Percentiles rank a stretch among this genome's conserved stretches.
Conservation (phyloP, 2,888 invertebrate species). For the Aphelenchoides bicaudatus region DNA sequence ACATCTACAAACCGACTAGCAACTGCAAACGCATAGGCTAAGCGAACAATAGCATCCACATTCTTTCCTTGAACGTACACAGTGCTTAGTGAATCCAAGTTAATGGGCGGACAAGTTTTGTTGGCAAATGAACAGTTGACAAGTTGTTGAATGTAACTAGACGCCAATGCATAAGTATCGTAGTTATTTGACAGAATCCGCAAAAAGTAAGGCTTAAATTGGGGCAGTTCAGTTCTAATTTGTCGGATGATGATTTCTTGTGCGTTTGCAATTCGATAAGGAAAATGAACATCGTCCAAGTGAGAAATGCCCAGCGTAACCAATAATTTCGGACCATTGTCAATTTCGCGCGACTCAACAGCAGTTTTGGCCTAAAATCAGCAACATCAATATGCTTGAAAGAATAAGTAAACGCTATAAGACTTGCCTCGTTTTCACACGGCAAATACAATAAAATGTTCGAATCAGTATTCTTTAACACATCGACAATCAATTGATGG, state of each 20-base stretch:
- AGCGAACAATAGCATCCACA: slow-evolving; percentile 48
- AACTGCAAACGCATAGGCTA: slow-evolving; percentile 56
- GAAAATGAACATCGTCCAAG: slow-evolving; percentile 2
- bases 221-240: slow-evolving; percentile 37
- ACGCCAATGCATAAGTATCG: slow-evolving; percentile 52
- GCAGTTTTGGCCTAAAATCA: background rate
- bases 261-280: no score
- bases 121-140: slow-evolving; percentile 14
- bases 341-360: background rate
- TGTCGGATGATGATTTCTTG: slow-evolving; percentile 19
- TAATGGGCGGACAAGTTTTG: slow-evolving; percentile 24
- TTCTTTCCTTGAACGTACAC: slow-evolving; percentile 34
- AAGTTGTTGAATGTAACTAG: slow-evolving; percentile 53
- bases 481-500: slow-evolving; percentile 41
- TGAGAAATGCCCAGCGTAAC: slow-evolving; percentile 10
- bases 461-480: slow-evolving; percentile 46
- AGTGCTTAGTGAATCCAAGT: slow-evolving; percentile 11
- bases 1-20: slow-evolving; percentile 40
- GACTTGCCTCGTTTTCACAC: slow-evolving; percentile 14
- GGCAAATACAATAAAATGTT: slow-evolving; percentile 41
- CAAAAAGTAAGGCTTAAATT: slow-evolving; percentile 56
- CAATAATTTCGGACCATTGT: background rate
- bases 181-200: slow-evolving; percentile 56
- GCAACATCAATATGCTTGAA: background rate
- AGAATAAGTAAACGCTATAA: background rate